phyloP scores from a whole-genome alignment of 1,140 invertebrate genomes.

The Copidosoma floridanum region DNA sequence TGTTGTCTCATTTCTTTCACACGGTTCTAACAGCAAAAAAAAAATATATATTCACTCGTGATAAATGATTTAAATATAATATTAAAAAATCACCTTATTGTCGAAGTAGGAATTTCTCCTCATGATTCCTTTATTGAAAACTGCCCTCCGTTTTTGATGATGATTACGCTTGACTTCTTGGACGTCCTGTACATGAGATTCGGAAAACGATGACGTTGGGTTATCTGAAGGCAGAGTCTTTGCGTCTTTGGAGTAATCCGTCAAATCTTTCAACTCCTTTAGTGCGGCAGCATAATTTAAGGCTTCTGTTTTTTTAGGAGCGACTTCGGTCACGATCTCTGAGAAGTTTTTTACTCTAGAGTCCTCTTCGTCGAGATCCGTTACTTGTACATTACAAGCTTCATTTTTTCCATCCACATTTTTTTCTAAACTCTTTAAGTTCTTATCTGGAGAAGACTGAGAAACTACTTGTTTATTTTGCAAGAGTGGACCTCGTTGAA shows the following conservation, averaged over 20 bases:
- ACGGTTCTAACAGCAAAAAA: too few relatives aligned
- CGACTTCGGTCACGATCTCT: conserved; percentile 1
- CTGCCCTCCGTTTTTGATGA: conserved; percentile 19
- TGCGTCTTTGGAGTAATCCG: conserved; percentile 8
- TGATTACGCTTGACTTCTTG: conserved; percentile 15
- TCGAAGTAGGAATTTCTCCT: too few relatives aligned
- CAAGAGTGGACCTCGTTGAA: conserved; percentile 17
- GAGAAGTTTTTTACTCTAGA: conserved; percentile 8
- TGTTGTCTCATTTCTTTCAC: too few relatives aligned
- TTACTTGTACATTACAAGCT: conserved; percentile 31
- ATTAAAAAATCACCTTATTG: too few relatives aligned
- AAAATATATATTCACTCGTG: too few relatives aligned
- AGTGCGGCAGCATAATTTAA: conserved; percentile 13
- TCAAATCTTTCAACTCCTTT: conserved; percentile 8
- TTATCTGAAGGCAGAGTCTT: conserved; percentile 8
- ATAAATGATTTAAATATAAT: too few relatives aligned
- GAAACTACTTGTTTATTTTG: conserved; percentile 8
- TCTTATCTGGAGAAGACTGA: conserved; percentile 24
- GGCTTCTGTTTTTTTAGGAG: conserved; percentile 9
- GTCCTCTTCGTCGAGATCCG: conserved; percentile 40
- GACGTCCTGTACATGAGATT: conserved; percentile 7
- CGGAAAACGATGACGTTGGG: conserved; percentile 6
- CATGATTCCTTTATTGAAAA: too few relatives aligned
- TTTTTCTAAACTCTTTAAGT: conserved; percentile 10
- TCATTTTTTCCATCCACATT: conserved; percentile 9